phyloP scores from a whole-genome alignment of 2,113 vertebrate species.

The Montifringilla adamsi region DNA sequence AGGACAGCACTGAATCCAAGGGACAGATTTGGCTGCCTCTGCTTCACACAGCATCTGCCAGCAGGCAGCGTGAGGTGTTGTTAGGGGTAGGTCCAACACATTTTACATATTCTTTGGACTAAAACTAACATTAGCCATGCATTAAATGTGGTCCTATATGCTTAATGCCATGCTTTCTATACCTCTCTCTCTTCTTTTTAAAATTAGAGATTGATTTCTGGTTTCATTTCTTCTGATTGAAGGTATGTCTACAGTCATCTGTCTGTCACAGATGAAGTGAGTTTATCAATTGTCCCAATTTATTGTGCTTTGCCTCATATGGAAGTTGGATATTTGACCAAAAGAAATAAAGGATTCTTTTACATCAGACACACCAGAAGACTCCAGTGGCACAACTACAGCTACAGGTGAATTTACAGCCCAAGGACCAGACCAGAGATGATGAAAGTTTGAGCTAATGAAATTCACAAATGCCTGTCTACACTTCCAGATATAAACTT shows the following conservation, averaged over 20 bases:
- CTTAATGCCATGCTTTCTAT: not conserved
- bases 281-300: not conserved
- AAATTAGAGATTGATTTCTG: not conserved
- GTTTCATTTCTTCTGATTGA: not conserved
- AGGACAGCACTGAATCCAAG: not conserved
- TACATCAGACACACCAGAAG: not conserved
- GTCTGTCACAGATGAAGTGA: not conserved
- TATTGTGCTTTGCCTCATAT: not conserved
- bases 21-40: not conserved
- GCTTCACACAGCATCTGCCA: not conserved
- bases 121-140: not conserved
- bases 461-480: not conserved
- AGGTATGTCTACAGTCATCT: not conserved
- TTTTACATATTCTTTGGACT: not conserved
- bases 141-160: not conserved
- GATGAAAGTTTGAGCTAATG: not conserved
- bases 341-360: not conserved
- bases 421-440: not conserved
- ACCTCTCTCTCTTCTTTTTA: not conserved
- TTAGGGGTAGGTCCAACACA: not conserved
- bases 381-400: not conserved
- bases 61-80: fast-evolving
- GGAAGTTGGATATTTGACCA: not conserved
- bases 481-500: not conserved
- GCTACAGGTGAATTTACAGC: not conserved